These are phyloP conservation scores for Zaprionus vittiger DNA, from an alignment of 1,140 invertebrate genomes.

Conservation along the genomic window DNA sequence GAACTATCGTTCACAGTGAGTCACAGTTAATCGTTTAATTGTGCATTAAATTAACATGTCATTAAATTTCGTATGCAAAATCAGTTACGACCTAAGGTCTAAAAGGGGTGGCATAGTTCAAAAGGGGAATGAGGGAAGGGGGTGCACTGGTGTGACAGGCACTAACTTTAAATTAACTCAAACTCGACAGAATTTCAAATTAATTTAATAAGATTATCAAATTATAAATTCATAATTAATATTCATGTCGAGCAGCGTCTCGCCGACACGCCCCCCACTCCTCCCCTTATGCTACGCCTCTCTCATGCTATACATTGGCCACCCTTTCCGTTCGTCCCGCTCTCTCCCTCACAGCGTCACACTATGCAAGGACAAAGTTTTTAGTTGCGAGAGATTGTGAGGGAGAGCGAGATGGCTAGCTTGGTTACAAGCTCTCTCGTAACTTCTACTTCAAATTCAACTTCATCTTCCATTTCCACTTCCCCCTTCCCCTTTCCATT, in stretches of 20 bases:
- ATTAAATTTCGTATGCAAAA: conserved; percentile 57
- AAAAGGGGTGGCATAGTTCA: neutral
- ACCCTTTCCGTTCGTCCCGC: neutral
- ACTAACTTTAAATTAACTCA: conserved; percentile 79
- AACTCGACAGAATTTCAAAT: conserved; percentile 78
- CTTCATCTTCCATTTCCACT: conserved; percentile 30
- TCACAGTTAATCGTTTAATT: conserved; percentile 41
- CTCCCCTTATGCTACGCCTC: too few relatives aligned
- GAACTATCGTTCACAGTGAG: neutral
- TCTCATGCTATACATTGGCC: neutral
- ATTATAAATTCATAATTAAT: conserved; percentile 82
- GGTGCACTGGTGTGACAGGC: conserved; percentile 4
- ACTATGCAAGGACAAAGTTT: conserved; percentile 46
- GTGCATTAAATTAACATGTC: conserved; percentile 63
- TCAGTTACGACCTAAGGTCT: conserved; percentile 16
- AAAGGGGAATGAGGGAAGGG: too few relatives aligned
- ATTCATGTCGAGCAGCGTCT: conserved; percentile 62
- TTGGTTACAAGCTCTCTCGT: conserved; percentile 36
- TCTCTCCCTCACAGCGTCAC: neutral
- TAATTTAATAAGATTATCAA: conserved; percentile 83
- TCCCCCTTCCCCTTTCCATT: neutral
- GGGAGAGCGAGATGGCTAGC: conserved; percentile 39
- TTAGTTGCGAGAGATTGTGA: conserved; percentile 9
- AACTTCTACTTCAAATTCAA: conserved; percentile 36
- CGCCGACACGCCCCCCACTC: neutral